Conservation (phyloP, 2,113 vertebrate species). For the Piprites chloris region DNA sequence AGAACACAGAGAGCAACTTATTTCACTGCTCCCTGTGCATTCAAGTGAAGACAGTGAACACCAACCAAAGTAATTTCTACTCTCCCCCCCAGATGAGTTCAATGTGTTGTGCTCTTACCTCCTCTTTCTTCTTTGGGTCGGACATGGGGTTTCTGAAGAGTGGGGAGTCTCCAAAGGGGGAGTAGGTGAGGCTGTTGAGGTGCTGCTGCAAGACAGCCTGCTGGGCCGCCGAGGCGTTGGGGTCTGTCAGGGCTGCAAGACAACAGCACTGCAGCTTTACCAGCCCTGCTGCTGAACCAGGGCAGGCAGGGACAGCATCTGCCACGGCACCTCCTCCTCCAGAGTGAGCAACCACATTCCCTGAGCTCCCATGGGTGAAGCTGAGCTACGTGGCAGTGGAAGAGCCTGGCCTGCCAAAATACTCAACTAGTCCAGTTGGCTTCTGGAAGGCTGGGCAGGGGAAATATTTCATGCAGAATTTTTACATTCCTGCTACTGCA, state of each 20-base stretch:
- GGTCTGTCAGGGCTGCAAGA: constrained; percentile 84
- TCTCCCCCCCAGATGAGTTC: fast-evolving
- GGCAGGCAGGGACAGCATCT: not conserved
- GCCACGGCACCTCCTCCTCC: not conserved
- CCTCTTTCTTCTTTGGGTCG: constrained; percentile 95
- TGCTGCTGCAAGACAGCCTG: constrained; percentile 91
- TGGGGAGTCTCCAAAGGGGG: constrained; percentile 91
- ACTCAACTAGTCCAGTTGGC: not conserved
- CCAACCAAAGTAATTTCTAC: not conserved
- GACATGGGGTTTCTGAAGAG: constrained; percentile 94
- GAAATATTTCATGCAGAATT: not conserved
- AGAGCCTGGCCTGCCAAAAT: not conserved
- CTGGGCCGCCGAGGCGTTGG: constrained; percentile 83
- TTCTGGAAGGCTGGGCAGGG: not conserved
- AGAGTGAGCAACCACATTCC: not conserved
- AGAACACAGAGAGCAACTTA: fast-evolving
- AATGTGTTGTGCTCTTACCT: constrained; percentile 66
- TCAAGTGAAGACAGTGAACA: not conserved
- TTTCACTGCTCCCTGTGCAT: fast-evolving
- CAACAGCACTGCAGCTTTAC: not conserved
- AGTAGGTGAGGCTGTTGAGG: constrained; percentile 87
- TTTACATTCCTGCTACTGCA: not conserved
- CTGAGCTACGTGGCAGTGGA: not conserved
- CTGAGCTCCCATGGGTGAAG: fast-evolving
- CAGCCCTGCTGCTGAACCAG: not conserved